Base-by-base conservation (phyloP, 2,888 invertebrate genomes). In the Allacma fusca region DNA sequence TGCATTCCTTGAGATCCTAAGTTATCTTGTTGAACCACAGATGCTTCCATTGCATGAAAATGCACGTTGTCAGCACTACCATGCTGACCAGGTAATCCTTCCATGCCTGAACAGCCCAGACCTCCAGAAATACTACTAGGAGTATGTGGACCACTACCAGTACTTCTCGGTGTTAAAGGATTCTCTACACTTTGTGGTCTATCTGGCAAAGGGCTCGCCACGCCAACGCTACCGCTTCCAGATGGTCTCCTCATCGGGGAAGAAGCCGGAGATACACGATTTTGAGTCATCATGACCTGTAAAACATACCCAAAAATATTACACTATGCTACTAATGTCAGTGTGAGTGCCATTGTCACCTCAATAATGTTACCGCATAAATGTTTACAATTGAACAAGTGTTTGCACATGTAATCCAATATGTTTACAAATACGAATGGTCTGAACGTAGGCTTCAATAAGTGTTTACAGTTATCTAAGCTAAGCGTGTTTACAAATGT, bases 161-260 rank as follows among this genome's bases (percentile, higher is more conserved):
- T 80, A 69, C 81, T 88, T 79, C 89, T 85, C 7, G 90, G 89
- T 0, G 89, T 89, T 62, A 88, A 85, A 7, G 90, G 90, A 85
- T 90, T 90, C 82, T 90, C 90, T 0, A 89, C 89, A 83, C 90
- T 90, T 75, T 88, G 89, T 0, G 90, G 90, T 76, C 90, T 86
- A 80, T 91, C 90, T 0, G 90, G 89, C 86, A 89, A 88, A 4
- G 89, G 88, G 50, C 89, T 89, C 78, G 88, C 88, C 12, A 82
- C 82, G 70, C 85, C 85, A 57, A 86, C 82, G 78, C 87, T 88
- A 75, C 88, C 89, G 72, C 82, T 83, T 26, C 88, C 89, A 19
- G 87, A 89, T 16, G 90, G 89, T 78, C 90, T 76, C 21, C 84
- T 79, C 84, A 84, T 85, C 26, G 82, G 85, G 21, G 82, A 85